phyloP scores from a whole-genome alignment of 2,888 invertebrate species.

The Noctuana brunneofusca region DNA sequence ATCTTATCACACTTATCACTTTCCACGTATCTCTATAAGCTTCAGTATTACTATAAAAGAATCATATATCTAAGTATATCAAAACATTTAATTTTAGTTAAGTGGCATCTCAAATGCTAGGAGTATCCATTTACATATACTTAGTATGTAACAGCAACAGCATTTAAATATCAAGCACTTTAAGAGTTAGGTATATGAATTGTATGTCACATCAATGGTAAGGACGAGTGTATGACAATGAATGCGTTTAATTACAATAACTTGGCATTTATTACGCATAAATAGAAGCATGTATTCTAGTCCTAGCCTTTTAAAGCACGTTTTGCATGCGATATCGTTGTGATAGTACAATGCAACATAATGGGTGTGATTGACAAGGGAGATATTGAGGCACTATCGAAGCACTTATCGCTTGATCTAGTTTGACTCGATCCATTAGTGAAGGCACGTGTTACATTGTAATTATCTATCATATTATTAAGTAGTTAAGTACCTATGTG shows the following conservation, averaged over 20 bases:
- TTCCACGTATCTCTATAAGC: slow-evolving; percentile 5
- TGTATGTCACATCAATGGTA: slow-evolving; percentile 16
- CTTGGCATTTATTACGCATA: slow-evolving; percentile 23
- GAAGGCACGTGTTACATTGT: slow-evolving; percentile 1
- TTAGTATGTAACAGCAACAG: slow-evolving; percentile 18
- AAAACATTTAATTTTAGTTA: slow-evolving; percentile 20
- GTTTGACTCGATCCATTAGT: slow-evolving; percentile 22
- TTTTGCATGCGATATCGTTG: slow-evolving; percentile 9
- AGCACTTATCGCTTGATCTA: slow-evolving; percentile 56
- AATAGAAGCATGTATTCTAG: slow-evolving; percentile 6
- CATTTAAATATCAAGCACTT: slow-evolving; percentile 31
- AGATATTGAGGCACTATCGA: slow-evolving; percentile 49
- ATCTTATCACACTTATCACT: neutral
- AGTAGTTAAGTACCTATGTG: neutral
- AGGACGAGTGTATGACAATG: slow-evolving; percentile 22
- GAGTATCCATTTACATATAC: slow-evolving; percentile 22
- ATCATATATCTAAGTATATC: slow-evolving; percentile 3
- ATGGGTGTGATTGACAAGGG: slow-evolving; percentile 59
- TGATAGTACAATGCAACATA: slow-evolving; percentile 51
- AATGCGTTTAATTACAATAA: slow-evolving; percentile 28
- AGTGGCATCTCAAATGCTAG: slow-evolving; percentile 19
- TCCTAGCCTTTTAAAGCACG: slow-evolving; percentile 9
- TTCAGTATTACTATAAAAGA: slow-evolving; percentile 9
- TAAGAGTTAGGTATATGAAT: slow-evolving; percentile 19
- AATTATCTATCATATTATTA: neutral